These are phyloP conservation scores for Nephila pilipes DNA, from an alignment of 1,140 invertebrate species.

Conservation along the genomic window DNA sequence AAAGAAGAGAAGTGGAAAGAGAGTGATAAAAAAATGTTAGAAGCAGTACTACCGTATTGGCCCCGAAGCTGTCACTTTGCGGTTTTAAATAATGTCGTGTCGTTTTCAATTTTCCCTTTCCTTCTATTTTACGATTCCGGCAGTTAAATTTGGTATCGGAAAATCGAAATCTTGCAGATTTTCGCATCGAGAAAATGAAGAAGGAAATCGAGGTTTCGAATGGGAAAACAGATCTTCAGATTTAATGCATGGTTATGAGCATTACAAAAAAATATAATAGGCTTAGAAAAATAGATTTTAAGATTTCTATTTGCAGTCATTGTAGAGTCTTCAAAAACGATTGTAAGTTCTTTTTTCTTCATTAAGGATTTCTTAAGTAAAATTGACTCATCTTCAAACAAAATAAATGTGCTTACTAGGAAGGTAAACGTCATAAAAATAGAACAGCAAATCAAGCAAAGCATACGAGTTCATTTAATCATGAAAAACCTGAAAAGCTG, in stretches of 20 bases:
- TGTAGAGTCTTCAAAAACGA: not conserved
- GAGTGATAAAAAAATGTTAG: too few species aligned
- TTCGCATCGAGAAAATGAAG: conserved; percentile 36
- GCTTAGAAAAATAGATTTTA: not conserved
- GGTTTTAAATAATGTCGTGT: conserved; percentile 67
- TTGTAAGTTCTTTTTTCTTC: too few species aligned
- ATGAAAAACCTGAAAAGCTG: too few species aligned
- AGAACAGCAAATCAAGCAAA: too few species aligned
- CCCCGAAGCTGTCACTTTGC: conserved; percentile 55
- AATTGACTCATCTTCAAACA: too few species aligned
- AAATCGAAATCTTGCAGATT: conserved; percentile 11
- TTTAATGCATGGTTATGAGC: not conserved
- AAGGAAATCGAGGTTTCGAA: conserved; percentile 3
- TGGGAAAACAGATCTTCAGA: conserved; percentile 14
- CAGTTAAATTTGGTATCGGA: conserved; percentile 56
- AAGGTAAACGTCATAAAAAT: too few species aligned
- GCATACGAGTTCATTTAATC: too few species aligned
- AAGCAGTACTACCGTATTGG: not conserved
- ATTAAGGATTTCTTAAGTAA: too few species aligned
- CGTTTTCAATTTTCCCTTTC: conserved; percentile 58
- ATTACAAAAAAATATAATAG: not conserved
- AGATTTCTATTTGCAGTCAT: not conserved
- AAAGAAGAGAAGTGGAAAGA: not conserved
- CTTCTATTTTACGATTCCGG: conserved; percentile 25
- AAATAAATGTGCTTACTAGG: too few species aligned